These are phyloP conservation scores for Drosophila micromelanica DNA, from an alignment of 1,140 invertebrate genomes.

Conservation along the genomic window DNA sequence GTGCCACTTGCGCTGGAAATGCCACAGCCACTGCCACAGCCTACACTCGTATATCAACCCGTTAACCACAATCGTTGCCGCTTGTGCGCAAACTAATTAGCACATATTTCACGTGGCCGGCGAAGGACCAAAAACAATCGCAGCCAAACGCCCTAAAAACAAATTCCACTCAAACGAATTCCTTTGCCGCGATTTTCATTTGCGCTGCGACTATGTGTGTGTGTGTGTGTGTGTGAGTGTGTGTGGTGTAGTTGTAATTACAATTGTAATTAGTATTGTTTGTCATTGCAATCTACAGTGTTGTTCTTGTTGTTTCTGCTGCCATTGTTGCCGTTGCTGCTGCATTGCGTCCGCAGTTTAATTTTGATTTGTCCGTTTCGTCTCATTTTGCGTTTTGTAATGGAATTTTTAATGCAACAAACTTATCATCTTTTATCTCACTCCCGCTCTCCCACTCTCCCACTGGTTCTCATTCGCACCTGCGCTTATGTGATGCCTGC, in stretches of 20 bases:
- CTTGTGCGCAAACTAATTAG: slow-evolving; percentile 71
- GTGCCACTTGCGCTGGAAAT: too few species aligned
- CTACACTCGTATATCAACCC: slow-evolving; percentile 25
- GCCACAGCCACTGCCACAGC: background rate
- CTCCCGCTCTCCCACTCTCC: background rate
- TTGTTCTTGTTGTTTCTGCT: slow-evolving; percentile 10
- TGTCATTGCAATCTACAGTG: slow-evolving; percentile 32
- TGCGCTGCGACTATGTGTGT: slow-evolving; percentile 1
- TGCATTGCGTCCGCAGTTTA: slow-evolving; percentile 65
- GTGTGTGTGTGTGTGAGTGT: slow-evolving; percentile 15
- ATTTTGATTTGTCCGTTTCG: slow-evolving; percentile 81
- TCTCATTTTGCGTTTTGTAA: slow-evolving; percentile 66
- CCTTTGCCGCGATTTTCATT: slow-evolving; percentile 63
- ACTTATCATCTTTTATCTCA: background rate
- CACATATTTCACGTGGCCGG: slow-evolving; percentile 71
- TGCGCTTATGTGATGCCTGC: slow-evolving; percentile 7
- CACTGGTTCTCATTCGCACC: background rate
- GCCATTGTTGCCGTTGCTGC: slow-evolving; percentile 17
- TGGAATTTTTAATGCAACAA: slow-evolving; percentile 74
- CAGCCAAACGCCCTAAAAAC: slow-evolving; percentile 7
- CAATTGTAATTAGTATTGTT: slow-evolving; percentile 78
- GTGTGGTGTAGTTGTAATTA: slow-evolving; percentile 62
- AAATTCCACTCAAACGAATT: slow-evolving; percentile 57
- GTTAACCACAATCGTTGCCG: slow-evolving; percentile 43
- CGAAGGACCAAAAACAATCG: slow-evolving; percentile 29